These are phyloP conservation scores for Leucoma salicis DNA, from an alignment of 2,888 invertebrate species.

Conservation along the genomic window DNA sequence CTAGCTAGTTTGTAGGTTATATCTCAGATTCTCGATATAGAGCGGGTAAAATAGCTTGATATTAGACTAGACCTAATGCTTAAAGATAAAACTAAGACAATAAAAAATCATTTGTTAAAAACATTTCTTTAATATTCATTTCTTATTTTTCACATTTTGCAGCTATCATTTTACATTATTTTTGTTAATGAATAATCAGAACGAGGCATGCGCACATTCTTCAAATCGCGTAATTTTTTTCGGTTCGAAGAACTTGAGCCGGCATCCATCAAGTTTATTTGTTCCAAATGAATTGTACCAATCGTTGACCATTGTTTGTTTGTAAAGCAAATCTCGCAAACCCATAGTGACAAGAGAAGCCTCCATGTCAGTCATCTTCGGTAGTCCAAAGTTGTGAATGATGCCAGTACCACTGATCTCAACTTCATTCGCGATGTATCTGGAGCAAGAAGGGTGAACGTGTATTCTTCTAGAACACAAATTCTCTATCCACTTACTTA, in stretches of 20 bases:
- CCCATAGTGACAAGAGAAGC: background rate
- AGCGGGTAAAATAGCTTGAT: too few relatives aligned
- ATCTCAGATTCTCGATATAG: too few relatives aligned
- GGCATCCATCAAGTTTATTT: background rate
- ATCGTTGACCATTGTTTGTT: background rate
- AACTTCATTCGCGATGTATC: constrained; percentile 62
- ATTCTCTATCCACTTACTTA: background rate
- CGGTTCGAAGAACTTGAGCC: background rate
- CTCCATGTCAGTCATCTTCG: constrained; percentile 52
- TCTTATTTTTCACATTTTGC: background rate
- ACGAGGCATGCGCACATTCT: background rate
- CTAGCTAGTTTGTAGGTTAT: too few relatives aligned
- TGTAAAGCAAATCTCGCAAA: background rate
- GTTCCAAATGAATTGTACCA: background rate
- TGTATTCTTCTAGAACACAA: background rate
- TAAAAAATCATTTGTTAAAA: too few relatives aligned
- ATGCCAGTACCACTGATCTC: constrained; percentile 71
- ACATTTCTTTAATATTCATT: too few relatives aligned
- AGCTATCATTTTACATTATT: background rate
- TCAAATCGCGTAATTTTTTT: background rate
- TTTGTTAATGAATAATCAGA: background rate
- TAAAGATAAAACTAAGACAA: too few relatives aligned
- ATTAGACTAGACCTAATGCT: too few relatives aligned
- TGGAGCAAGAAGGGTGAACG: constrained; percentile 43
- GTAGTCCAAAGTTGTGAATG: constrained; percentile 65